Evolutionary conservation across 2,113 vertebrate species (phyloP).

Genomic region (Tachysurus vachellii): DNA sequence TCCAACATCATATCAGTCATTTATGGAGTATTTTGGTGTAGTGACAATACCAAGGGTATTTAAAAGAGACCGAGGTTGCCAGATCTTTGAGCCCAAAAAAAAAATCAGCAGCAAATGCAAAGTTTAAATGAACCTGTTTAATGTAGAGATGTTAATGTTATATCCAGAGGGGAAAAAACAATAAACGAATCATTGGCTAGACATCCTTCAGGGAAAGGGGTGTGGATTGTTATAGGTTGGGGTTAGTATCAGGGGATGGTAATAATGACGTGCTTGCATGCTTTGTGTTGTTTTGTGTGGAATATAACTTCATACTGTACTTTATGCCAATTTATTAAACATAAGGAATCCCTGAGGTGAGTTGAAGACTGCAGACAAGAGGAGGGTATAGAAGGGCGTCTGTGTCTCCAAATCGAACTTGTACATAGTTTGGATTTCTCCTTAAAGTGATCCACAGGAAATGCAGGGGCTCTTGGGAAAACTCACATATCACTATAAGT

Average conservation of each 20-base stretch:
- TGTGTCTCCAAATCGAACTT: slow-evolving; percentile 16
- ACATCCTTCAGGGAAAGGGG: background rate
- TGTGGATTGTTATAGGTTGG: background rate
- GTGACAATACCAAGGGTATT: background rate
- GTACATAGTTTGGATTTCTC: slow-evolving; percentile 46
- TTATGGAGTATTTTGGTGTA: slow-evolving; percentile 21
- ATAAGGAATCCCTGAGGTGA: slow-evolving; percentile 7
- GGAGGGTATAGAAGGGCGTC: background rate
- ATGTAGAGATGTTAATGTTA: background rate
- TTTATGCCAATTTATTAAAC: slow-evolving; percentile 24
- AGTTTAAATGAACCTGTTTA: background rate
- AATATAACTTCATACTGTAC: slow-evolving; percentile 27
- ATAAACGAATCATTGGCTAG: no score
- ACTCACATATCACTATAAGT: background rate
- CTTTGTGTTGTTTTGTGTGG: slow-evolving; percentile 26
- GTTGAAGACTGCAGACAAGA: background rate
- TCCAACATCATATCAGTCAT: slow-evolving; percentile 2
- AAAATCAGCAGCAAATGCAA: background rate
- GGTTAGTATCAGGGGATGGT: background rate
- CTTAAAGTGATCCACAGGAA: slow-evolving; percentile 31
- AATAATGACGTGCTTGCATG: background rate
- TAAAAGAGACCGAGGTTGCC: background rate
- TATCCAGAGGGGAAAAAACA: background rate
- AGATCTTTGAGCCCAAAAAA: background rate
- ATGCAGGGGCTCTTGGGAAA: slow-evolving; percentile 6